A percentile compares a stretch with the other conserved stretches of the same genome.
Evolutionary conservation across 2,888 invertebrate species (phyloP).

Genomic region (Panzeria rudis): DNA sequence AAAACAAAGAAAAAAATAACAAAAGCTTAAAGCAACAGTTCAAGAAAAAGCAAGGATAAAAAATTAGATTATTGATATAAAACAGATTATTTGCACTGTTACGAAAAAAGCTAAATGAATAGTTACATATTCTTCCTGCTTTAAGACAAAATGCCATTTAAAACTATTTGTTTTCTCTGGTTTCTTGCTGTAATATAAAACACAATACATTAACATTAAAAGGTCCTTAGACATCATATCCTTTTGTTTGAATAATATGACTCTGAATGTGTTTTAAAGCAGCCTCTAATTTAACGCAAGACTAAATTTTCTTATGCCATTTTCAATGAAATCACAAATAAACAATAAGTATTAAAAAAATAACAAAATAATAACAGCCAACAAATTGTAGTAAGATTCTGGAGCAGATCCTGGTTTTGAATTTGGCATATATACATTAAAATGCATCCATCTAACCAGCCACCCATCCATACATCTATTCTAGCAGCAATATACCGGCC

Average conservation of each 20-base stretch:
- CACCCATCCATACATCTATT: constrained; percentile 9
- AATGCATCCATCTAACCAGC: constrained; percentile 46
- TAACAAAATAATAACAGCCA: not conserved
- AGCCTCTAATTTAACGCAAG: constrained; percentile 73
- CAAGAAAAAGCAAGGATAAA: not conserved
- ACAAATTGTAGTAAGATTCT: constrained; percentile 39
- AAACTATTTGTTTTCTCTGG: not conserved
- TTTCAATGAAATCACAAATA: constrained; percentile 51
- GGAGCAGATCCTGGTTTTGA: constrained; percentile 47
- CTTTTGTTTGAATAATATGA: constrained; percentile 44
- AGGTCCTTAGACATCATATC: constrained; percentile 68
- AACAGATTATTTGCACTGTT: no score
- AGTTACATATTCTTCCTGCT: not conserved
- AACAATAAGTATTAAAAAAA: constrained; percentile 4
- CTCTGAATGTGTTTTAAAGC: constrained; percentile 65
- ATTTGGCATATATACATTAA: constrained; percentile 57
- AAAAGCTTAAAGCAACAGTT: constrained; percentile 45
- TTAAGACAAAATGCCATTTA: not conserved
- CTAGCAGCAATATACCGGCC: constrained; percentile 28
- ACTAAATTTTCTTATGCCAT: constrained; percentile 67
- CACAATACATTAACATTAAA: constrained; percentile 39
- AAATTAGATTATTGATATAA: not conserved
- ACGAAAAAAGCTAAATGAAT: no score
- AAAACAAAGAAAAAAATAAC: not conserved
- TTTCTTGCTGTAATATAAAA: not conserved